These are phyloP conservation scores for Megaceryle alcyon DNA, from an alignment of 2,797 vertebrate species.

Conservation along the genomic window DNA sequence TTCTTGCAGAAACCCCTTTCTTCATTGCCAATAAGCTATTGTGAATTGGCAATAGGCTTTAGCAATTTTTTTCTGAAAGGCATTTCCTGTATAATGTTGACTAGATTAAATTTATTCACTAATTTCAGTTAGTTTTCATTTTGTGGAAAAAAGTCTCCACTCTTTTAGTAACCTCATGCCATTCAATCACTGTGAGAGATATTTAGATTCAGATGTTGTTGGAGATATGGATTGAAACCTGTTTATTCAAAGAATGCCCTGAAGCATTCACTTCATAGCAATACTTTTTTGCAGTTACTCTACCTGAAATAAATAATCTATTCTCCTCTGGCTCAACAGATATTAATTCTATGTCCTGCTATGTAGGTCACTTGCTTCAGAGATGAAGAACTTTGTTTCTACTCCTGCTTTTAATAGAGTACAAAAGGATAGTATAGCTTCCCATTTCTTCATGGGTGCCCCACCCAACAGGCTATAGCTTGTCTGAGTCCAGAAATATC, in stretches of 20 bases:
- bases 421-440: accelerated
- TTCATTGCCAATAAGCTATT: not conserved
- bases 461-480: not conserved
- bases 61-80: not conserved
- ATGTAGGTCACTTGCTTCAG: not conserved
- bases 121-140: not conserved
- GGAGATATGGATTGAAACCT: not conserved
- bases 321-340: not conserved
- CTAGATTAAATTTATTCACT: not conserved
- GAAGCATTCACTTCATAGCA: not conserved
- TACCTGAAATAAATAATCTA: not conserved
- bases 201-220: not conserved
- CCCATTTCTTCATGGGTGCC: not conserved
- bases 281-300: not conserved
- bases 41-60: not conserved
- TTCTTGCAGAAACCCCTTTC: not conserved
- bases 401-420: not conserved
- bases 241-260: not conserved
- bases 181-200: not conserved
- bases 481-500: not conserved
- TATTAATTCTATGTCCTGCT: not conserved
- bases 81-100: not conserved
- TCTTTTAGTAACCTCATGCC: not conserved
- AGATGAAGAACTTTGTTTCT: not conserved
- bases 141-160: not conserved